A percentile compares a stretch with the other conserved stretches of the same genome.
These are phyloP conservation scores for Drosophila baimaii DNA, from an alignment of 1,140 invertebrate species.

Conservation along the genomic window DNA sequence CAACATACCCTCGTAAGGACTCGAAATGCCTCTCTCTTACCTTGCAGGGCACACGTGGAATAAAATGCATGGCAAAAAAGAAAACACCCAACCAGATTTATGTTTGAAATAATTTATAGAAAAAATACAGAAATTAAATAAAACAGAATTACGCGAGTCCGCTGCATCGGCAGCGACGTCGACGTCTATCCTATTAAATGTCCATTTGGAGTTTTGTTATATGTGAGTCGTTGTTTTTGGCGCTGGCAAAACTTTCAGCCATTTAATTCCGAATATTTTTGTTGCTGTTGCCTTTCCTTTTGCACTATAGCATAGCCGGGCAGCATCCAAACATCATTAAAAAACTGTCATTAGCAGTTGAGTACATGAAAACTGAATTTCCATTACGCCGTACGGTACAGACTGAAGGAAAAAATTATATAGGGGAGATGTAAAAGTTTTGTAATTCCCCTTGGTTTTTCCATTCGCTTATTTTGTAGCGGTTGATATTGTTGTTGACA, in stretches of 20 bases:
- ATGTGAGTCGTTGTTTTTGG: slow-evolving; percentile 63
- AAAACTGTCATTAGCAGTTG: slow-evolving; percentile 83
- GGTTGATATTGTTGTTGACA: slow-evolving; percentile 53
- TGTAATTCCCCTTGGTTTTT: slow-evolving; percentile 56
- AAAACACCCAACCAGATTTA: slow-evolving; percentile 71
- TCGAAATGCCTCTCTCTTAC: slow-evolving; percentile 7
- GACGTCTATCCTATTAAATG: slow-evolving; percentile 82
- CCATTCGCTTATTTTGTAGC: slow-evolving; percentile 33
- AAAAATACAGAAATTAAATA: slow-evolving; percentile 79
- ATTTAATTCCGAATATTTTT: slow-evolving; percentile 73
- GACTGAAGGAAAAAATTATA: slow-evolving; percentile 41
- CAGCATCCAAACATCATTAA: slow-evolving; percentile 75
- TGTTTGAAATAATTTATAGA: slow-evolving; percentile 82
- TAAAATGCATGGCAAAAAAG: slow-evolving; percentile 35
- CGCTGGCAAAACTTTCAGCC: slow-evolving; percentile 68
- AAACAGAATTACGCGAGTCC: slow-evolving; percentile 69
- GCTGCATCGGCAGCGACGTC: slow-evolving; percentile 35
- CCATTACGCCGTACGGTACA: slow-evolving; percentile 59
- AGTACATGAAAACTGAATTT: slow-evolving; percentile 82
- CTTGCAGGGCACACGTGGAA: slow-evolving; percentile 40
- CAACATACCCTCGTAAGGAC: too few species aligned
- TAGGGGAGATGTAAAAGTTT: slow-evolving; percentile 60
- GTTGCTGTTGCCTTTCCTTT: slow-evolving; percentile 29
- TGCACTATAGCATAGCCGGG: slow-evolving; percentile 40
- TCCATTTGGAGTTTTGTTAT: slow-evolving; percentile 80